Evolutionary conservation across 2,113 vertebrate genomes (phyloP), one percentile per base, ranked within the genome.

Genomic region (Dunckerocampus dactyliophorus): DNA sequence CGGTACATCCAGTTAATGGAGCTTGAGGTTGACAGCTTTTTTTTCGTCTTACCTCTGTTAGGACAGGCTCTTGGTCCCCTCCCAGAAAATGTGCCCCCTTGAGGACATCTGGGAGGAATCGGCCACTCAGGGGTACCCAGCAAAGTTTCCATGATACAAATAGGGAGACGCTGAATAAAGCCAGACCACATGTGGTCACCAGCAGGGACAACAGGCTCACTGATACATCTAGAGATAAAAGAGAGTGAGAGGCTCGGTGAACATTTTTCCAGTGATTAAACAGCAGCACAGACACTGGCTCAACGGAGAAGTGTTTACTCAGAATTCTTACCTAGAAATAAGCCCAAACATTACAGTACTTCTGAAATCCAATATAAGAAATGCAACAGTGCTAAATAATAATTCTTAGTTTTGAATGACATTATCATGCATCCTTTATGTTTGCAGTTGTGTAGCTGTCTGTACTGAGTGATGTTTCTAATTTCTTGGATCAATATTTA

Each of bases 131-230:
- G 0, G 97, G 97, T 75, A 97, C 90, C 97, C 96, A 99, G 82
- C 95, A 98, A 75, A 99, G 88, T 85, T 99, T 99, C 95, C 95
- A 99, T 81, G 96, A 97, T 19, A 99, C 96, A n/a, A 98, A 99
- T 57, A 99, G 92, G 51, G 95, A 98, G 47, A 98, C 97, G 0
- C 94, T 94, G 59, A 99, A 98, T 46, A 99, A 92, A 31, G 97
- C 96, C 31, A 99, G 92, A 63, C 96, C 90, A 73, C 90, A 92
- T 59, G 89, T 83, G 62, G 89, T 92, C 66, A 92, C 90, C 79
- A 92, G 75, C 75, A 92, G 84, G 6, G 90, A 92, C 76, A 91
- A 64, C 65, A 92, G 85, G 47, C 90, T 92, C 69, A 92, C 87
- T 0, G 90, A 91, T 24, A 92, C 88, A 88, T 92, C 90, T 92